Percentiles rank a stretch among this genome's conserved stretches.
Evolutionary conservation across 2,888 invertebrate genomes (phyloP).

Genomic region (Chydorus sphaericus): DNA sequence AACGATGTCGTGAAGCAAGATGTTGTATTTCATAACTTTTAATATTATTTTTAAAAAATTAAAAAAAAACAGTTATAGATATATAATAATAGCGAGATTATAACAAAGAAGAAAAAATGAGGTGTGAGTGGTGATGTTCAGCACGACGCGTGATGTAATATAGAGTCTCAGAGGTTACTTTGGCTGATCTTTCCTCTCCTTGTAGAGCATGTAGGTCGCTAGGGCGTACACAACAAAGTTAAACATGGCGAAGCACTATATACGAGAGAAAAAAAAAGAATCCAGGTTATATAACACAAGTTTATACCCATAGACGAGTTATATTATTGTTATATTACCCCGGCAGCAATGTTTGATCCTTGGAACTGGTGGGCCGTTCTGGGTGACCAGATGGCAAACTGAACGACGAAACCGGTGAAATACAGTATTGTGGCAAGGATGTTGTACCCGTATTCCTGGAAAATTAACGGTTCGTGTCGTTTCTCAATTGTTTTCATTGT

Average conservation of each 20-base stretch:
- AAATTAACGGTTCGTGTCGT: constrained; percentile 24
- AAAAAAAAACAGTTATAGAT: no score
- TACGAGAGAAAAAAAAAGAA: constrained; percentile 20
- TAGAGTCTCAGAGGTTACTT: no score
- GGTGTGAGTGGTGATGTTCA: no score
- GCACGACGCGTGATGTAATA: no score
- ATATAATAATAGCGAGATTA: no score
- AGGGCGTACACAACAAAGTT: constrained; percentile 64
- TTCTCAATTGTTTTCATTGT: neutral
- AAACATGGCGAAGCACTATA: constrained; percentile 63
- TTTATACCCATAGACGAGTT: no score
- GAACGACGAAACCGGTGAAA: constrained; percentile 62
- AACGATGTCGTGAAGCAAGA: no score
- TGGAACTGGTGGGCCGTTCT: constrained; percentile 26
- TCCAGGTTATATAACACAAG: neutral
- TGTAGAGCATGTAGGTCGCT: constrained; percentile 55
- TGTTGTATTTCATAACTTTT: no score
- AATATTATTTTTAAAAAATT: no score
- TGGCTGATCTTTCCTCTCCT: constrained; percentile 19
- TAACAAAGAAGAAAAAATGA: no score
- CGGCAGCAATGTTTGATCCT: constrained; percentile 55
- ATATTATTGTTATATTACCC: constrained; percentile 45
- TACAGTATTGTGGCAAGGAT: constrained; percentile 52
- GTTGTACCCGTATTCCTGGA: constrained; percentile 66
- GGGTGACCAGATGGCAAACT: constrained; percentile 46